Percentiles rank a stretch among this genome's conserved stretches.
Evolutionary conservation across 1,140 invertebrate species (phyloP).

Genomic region (Colletes gigas): DNA sequence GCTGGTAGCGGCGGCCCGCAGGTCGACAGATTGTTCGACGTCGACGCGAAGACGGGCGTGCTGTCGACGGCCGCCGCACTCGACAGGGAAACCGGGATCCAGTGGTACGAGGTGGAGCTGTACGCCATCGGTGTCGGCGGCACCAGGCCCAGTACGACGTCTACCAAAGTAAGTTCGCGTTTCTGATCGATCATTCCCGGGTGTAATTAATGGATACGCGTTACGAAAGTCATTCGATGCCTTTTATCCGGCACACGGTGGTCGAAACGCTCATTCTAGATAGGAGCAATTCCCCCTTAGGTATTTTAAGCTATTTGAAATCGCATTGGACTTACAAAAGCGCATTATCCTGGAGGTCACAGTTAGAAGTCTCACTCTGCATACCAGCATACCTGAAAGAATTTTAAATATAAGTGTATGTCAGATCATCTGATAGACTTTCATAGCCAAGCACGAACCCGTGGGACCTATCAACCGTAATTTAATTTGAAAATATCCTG

Average conservation of each 20-base stretch:
- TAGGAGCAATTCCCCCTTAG: too few species aligned
- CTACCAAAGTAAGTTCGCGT: slow-evolving; percentile 87
- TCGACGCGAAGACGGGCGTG: slow-evolving; percentile 94
- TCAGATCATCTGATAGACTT: too few species aligned
- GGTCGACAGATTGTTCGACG: slow-evolving; percentile 92
- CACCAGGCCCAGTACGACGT: slow-evolving; percentile 86
- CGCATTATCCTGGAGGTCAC: too few species aligned
- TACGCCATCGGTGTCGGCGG: slow-evolving; percentile 87
- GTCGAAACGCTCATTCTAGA: too few species aligned
- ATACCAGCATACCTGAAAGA: too few species aligned
- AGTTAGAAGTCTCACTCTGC: too few species aligned
- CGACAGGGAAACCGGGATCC: slow-evolving; percentile 91
- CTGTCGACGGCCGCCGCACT: slow-evolving; percentile 91
- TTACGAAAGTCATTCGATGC: slow-evolving; percentile 59
- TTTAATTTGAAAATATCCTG: too few species aligned
- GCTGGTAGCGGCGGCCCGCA: slow-evolving; percentile 85
- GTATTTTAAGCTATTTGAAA: too few species aligned
- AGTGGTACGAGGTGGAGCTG: slow-evolving; percentile 91
- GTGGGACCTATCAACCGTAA: too few species aligned
- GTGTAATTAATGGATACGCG: slow-evolving; percentile 56
- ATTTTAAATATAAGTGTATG: too few species aligned
- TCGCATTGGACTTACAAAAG: too few species aligned
- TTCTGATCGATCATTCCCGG: slow-evolving; percentile 59
- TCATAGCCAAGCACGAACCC: too few species aligned
- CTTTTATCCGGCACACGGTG: slow-evolving; percentile 28